Base-by-base conservation (phyloP, 2,797 vertebrate genomes). In the Bufotes viridis region DNA sequence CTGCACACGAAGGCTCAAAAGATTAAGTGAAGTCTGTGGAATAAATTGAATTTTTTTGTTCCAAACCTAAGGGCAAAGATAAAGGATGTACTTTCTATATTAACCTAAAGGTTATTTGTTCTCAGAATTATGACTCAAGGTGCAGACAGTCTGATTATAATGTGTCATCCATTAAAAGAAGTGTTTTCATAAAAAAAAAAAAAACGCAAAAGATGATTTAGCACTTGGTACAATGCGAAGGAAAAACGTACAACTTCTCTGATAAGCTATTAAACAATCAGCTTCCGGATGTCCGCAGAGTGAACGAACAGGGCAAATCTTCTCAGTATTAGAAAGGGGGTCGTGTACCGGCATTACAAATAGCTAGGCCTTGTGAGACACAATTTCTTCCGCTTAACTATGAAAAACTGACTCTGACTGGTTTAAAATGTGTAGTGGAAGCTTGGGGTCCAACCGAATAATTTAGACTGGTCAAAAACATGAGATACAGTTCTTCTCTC, bases 41-140 rank as follows among this genome's bases (percentile, higher is more conserved):
- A 58, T 26, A 60, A 29, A 57, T 58, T 18, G 2, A 42, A 6
- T 3, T 80, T 81, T 57, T 22, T 34, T 61, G 1, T 20, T 65
- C 18, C 26, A 65, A 81, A 60, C 57, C 26, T 22, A 80, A 20
- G 26, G 58, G 24, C 12, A 15, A 17, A 29, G 10, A 29, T 58
- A 17, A 58, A 61, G 13, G 61, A 34, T 58, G 58, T 3, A 26
- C 34, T 15, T 7, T 55, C 51, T n/a, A 53, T 24, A 55, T 55
- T 57, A 78, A 78, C 57, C 57, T 10, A 78, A 78, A 55, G 53
- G 57, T 78, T 26, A 78, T 57, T 26, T 57, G 76, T 61, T 80
- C 26, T 29, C 7, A 15, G 49, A 5, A n/a, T 22, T 76, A 49
- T 55, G n/a, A 13, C 49, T 51, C 24, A 60, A 14, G 18, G 78